Conservation (phyloP, 2,797 vertebrate species). For the Pipistrellus nathusii region DNA sequence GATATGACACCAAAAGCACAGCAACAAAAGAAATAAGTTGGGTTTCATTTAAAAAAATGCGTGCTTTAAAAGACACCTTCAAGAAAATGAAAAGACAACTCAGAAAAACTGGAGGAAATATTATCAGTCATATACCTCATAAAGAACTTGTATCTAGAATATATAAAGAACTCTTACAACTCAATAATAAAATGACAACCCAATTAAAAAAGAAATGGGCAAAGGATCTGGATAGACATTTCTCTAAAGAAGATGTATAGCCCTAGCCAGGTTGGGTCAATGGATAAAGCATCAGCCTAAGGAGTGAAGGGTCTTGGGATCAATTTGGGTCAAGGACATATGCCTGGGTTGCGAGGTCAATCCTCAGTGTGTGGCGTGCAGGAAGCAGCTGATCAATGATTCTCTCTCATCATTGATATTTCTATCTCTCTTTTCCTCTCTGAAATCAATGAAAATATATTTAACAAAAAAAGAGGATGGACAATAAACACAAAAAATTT, state of each 20-base stretch:
- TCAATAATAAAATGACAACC: slow-evolving; percentile 43
- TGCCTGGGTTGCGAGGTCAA: no score
- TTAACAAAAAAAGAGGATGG: not conserved
- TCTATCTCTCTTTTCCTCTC: no score
- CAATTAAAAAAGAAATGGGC: not conserved
- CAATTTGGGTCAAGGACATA: no score
- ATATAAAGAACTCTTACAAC: slow-evolving; percentile 28
- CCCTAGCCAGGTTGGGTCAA: no score
- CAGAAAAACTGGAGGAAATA: slow-evolving; percentile 45
- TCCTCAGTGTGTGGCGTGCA: no score
- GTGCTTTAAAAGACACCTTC: not conserved
- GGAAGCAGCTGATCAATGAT: no score
- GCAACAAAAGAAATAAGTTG: not conserved
- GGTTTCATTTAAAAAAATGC: not conserved
- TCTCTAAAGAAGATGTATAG: not conserved
- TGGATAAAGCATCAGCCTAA: no score
- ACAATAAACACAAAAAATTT: not conserved
- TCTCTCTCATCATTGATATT: no score
- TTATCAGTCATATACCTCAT: slow-evolving; percentile 40
- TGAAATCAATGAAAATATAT: no score
- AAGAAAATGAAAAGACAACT: not conserved
- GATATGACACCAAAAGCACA: slow-evolving; percentile 3
- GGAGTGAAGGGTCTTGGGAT: no score
- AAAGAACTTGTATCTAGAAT: slow-evolving; percentile 16
- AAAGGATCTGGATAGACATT: slow-evolving; percentile 6